Base-by-base conservation (phyloP, 2,888 invertebrate species). In the Rosalia funebris region DNA sequence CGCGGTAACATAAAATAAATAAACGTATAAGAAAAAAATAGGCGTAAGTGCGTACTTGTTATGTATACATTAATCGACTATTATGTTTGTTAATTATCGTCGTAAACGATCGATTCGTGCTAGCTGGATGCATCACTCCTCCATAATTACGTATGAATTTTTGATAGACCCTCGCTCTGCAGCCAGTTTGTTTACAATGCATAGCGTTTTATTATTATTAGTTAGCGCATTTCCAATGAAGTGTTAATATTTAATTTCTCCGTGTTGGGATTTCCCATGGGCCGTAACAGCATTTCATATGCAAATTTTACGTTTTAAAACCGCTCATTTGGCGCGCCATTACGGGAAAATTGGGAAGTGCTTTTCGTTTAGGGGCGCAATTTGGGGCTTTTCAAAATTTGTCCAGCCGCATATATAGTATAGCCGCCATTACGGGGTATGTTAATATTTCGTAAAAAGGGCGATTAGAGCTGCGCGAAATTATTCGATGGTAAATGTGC, bases 241-340 rank as follows among this genome's bases (percentile, higher is more conserved):
- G 71, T 67, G 72, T 75, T 77, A 78, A 76, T 75, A 75, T 77
- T 77, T 75, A 78, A 77, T 75, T 72, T 69, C 64, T 59, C 53
- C 46, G 64, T 62, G 59, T 68, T 65, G 69, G n/a, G 68, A 74
- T 74, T 75, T 74, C 74, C 75, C 76, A 44, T 32, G 71, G 68
- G 68, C 62, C 57, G 41, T 65, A 70, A 71, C 67, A 61, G 65
- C 69, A 71, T 73, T 73, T 69, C 72, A 68, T 67, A 76, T 75
- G 75, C 60, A 75, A 75, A 75, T 74, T 73, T 74, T 70, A 68
- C 59, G 66, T 65, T 69, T 66, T 65, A 67, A 71, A 71, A 69
- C 52, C 59, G 39, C 37, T 31, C 50, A 39, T 50, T 50, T 50
- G 39, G 39, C 15, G 20, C 20, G 16, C 39, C 50, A 50, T 50